A percentile compares a stretch with the other conserved stretches of the same genome.
These are phyloP conservation scores for Prosapia bicincta DNA, from an alignment of 2,888 invertebrate species.

Conservation along the genomic window DNA sequence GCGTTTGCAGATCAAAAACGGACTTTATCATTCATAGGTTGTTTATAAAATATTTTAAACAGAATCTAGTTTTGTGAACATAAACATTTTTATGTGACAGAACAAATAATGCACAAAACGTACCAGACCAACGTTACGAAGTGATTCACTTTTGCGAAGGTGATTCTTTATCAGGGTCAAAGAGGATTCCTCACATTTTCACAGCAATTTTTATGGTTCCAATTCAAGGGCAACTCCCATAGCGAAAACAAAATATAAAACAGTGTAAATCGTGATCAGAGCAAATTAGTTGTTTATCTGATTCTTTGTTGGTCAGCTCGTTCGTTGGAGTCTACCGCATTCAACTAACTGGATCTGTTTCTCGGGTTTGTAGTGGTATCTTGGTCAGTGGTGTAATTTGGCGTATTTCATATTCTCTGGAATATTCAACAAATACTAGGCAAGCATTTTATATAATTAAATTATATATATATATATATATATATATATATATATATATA, in stretches of 20 bases:
- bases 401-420: too few species aligned
- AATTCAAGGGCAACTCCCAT: not conserved
- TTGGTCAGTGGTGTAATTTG: not conserved
- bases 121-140: too few species aligned
- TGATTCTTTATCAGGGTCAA: not conserved
- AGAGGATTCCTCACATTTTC: not conserved
- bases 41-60: too few species aligned
- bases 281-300: not conserved
- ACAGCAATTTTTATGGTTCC: not conserved
- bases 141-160: not conserved
- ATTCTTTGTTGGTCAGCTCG: not conserved
- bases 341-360: not conserved
- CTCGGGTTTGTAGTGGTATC: not conserved
- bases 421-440: too few species aligned
- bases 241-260: not conserved
- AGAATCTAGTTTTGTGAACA: too few species aligned
- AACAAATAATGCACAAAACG: too few species aligned
- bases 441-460: too few species aligned
- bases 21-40: too few species aligned
- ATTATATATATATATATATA: too few species aligned
- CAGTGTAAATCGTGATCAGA: not conserved
- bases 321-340: not conserved
- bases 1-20: too few species aligned
- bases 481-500: too few species aligned
- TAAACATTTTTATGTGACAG: too few species aligned